Evolutionary conservation across 2,797 vertebrate genomes (phyloP).

Genomic region (Potorous gilbertii): DNA sequence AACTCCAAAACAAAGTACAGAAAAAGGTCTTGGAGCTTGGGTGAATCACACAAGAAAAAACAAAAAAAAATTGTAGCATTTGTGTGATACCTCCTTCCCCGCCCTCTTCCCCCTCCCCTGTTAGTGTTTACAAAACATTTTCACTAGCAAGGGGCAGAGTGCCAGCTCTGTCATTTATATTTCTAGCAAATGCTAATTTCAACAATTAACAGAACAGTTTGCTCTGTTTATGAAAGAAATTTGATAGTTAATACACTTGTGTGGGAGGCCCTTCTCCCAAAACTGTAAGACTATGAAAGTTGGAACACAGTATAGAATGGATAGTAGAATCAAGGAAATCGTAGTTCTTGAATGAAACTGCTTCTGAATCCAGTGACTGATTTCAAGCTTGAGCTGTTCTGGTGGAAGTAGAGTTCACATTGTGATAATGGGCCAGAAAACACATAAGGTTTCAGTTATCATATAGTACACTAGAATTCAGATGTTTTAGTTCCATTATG

Average conservation of each 20-base stretch:
- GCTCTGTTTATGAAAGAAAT: no score
- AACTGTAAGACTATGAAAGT: not conserved
- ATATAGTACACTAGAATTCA: not conserved
- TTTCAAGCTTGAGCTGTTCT: not conserved
- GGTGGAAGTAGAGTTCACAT: not conserved
- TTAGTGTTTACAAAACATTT: not conserved
- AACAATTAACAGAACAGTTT: not conserved
- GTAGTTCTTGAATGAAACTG: not conserved
- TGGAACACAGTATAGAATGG: not conserved
- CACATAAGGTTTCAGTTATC: not conserved
- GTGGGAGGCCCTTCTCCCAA: not conserved
- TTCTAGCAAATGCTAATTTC: not conserved
- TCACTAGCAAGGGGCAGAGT: not conserved
- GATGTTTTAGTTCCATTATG: not conserved
- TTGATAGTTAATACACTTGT: not conserved
- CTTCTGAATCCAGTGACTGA: not conserved
- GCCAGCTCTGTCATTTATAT: not conserved
- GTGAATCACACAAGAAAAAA: not conserved
- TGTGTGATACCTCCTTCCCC: not conserved
- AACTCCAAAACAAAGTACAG: not conserved
- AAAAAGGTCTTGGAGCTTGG: no score
- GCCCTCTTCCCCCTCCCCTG: no score
- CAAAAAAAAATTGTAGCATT: not conserved
- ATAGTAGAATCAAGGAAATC: not conserved
- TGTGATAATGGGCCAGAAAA: not conserved